A percentile compares a stretch with the other conserved stretches of the same genome.
phyloP scores from a whole-genome alignment of 2,888 invertebrate genomes.

The Anarsia innoxiella region DNA sequence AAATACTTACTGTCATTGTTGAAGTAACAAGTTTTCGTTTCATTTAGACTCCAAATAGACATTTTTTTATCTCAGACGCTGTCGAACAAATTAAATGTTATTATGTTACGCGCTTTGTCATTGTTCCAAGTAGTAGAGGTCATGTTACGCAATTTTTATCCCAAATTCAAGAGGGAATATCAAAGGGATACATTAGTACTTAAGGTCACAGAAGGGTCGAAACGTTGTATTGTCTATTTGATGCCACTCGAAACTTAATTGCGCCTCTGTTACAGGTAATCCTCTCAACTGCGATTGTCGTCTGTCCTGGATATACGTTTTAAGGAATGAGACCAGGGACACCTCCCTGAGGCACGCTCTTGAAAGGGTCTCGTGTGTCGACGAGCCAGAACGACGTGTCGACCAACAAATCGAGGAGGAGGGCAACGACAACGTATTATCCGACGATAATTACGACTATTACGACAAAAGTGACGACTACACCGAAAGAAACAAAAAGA shows the following conservation, averaged over 20 bases:
- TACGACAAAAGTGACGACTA: constrained; percentile 50
- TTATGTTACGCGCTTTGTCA: neutral
- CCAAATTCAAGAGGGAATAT: neutral
- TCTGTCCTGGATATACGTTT: constrained; percentile 84
- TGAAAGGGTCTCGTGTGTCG: constrained; percentile 82
- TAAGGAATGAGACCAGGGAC: constrained; percentile 84
- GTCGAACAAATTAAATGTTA: neutral
- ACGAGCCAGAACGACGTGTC: constrained; percentile 63
- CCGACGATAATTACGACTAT: constrained; percentile 59
- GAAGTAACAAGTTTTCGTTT: too few relatives aligned
- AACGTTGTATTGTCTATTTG: neutral
- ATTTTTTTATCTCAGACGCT: neutral
- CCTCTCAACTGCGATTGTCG: constrained; percentile 89
- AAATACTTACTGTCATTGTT: too few relatives aligned
- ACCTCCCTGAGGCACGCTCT: constrained; percentile 78
- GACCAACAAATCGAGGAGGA: constrained; percentile 41
- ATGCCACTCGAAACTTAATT: constrained; percentile 19
- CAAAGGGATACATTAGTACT: neutral
- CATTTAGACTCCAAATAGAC: neutral
- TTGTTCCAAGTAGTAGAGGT: neutral
- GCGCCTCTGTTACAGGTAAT: constrained; percentile 78
- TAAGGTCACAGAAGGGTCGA: constrained; percentile 1
- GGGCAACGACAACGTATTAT: constrained; percentile 37
- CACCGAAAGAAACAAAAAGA: constrained; percentile 35
- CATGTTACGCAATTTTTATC: constrained; percentile 1